Evolutionary conservation across 2,113 vertebrate genomes (phyloP).

Genomic region (Prunella himalayana): DNA sequence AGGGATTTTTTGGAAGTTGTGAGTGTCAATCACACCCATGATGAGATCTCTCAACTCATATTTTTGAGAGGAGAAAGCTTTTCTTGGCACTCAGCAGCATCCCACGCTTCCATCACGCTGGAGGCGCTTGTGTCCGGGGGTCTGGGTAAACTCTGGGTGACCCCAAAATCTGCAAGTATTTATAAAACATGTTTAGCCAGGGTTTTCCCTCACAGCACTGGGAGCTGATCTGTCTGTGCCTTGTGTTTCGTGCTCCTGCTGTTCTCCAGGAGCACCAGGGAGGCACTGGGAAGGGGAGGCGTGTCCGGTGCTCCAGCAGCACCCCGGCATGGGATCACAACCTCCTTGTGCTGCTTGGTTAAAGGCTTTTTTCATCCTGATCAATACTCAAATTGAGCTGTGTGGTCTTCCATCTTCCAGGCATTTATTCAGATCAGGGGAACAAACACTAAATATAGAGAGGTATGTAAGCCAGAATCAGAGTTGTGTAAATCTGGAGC

Average conservation of each 20-base stretch:
- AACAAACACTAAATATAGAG: conserved; percentile 20
- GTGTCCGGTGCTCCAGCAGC: background rate
- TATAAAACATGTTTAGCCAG: background rate
- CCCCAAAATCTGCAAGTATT: background rate
- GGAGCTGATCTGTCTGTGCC: background rate
- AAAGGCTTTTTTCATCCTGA: background rate
- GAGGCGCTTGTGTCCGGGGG: background rate
- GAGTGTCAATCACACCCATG: background rate
- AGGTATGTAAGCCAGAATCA: background rate
- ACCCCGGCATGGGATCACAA: background rate
- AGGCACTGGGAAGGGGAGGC: background rate
- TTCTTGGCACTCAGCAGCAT: background rate
- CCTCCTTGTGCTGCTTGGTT: background rate
- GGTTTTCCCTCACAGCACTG: background rate
- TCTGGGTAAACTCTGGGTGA: background rate
- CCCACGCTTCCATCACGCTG: background rate
- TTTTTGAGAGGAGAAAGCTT: background rate
- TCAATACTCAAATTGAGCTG: conserved; percentile 10
- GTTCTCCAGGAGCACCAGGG: background rate
- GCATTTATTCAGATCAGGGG: conserved; percentile 35
- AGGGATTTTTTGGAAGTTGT: background rate
- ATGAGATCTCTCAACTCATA: background rate
- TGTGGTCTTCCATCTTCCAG: conserved; percentile 40
- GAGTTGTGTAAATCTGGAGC: conserved; percentile 24
- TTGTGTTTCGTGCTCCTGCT: background rate